phyloP scores from a whole-genome alignment of 2,888 invertebrate genomes.

The Dusona sp. region DNA sequence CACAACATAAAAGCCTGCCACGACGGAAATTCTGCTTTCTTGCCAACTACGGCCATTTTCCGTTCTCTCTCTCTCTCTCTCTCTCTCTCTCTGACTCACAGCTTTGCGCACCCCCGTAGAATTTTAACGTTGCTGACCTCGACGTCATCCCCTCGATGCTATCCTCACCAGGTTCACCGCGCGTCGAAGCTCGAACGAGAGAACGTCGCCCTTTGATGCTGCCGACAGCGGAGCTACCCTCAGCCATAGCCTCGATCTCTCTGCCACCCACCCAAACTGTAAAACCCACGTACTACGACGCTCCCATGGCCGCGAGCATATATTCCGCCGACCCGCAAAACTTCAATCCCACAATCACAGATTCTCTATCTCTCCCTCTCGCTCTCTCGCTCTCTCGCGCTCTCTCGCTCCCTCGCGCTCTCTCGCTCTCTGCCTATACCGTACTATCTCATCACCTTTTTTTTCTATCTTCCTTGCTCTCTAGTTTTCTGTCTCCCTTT shows the following conservation, averaged over 20 bases:
- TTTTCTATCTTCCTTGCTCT: constrained; percentile 67
- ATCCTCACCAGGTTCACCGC: constrained; percentile 73
- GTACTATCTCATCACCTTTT: constrained; percentile 48
- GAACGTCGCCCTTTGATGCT: constrained; percentile 83
- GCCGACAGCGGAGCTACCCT: constrained; percentile 81
- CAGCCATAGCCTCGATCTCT: constrained; percentile 72
- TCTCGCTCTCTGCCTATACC: constrained; percentile 30
- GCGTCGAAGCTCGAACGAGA: constrained; percentile 78
- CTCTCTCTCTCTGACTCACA: constrained; percentile 65
- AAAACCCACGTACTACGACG: constrained; percentile 53
- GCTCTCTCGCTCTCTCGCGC: constrained; percentile 31
- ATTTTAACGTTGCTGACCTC: constrained; percentile 57
- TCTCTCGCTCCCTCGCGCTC: constrained; percentile 10
- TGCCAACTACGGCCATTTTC: constrained; percentile 58
- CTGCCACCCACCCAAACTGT: constrained; percentile 67
- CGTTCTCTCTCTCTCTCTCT: constrained; percentile 63
- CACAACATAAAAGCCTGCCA: constrained; percentile 61
- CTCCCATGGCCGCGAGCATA: constrained; percentile 65
- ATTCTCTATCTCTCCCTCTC: constrained; percentile 42
- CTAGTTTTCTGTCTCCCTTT: constrained; percentile 72
- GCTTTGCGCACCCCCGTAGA: constrained; percentile 26
- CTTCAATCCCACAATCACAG: constrained; percentile 71
- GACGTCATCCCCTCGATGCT: constrained; percentile 65
- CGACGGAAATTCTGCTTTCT: constrained; percentile 51
- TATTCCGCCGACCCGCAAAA: constrained; percentile 68